Evolutionary conservation across 2,113 vertebrate species (phyloP).

Genomic region (Gopherus flavomarginatus): DNA sequence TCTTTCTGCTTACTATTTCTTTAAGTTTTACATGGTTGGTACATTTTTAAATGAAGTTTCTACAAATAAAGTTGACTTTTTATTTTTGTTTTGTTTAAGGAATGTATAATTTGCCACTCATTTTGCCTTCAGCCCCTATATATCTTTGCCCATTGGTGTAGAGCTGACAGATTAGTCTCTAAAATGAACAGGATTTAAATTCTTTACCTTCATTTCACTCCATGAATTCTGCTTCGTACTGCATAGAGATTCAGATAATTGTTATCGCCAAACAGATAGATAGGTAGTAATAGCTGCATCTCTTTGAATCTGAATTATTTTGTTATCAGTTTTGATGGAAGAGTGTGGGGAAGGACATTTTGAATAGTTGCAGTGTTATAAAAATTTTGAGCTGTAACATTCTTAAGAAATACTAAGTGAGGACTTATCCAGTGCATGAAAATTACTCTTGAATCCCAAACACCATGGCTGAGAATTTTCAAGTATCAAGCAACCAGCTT

Average conservation of each 20-base stretch:
- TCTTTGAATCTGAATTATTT: conserved; percentile 38
- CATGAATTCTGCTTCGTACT: not conserved
- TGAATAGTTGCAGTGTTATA: not conserved
- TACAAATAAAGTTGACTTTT: conserved; percentile 71
- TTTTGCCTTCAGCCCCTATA: conserved; percentile 7
- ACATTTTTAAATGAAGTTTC: conserved; percentile 68
- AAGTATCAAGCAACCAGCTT: not conserved
- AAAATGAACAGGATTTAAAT: conserved; percentile 25
- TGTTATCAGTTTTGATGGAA: not conserved
- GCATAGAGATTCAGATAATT: conserved; percentile 13
- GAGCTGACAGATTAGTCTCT: conserved; percentile 21
- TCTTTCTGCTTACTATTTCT: conserved; percentile 56
- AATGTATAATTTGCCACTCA: conserved; percentile 60
- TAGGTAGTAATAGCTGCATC: not conserved
- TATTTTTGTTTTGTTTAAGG: conserved; percentile 61
- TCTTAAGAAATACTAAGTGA: not conserved
- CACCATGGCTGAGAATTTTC: conserved; percentile 9
- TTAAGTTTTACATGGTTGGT: conserved; percentile 65
- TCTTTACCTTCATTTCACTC: not conserved
- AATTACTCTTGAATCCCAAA: not conserved
- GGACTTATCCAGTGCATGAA: not conserved
- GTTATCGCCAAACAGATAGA: not conserved
- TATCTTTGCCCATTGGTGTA: conserved; percentile 30
- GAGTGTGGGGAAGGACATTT: not conserved
- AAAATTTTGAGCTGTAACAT: not conserved